These are phyloP conservation scores for Aspiorhynchus laticeps DNA, from an alignment of 2,113 vertebrate species.

Conservation along the genomic window DNA sequence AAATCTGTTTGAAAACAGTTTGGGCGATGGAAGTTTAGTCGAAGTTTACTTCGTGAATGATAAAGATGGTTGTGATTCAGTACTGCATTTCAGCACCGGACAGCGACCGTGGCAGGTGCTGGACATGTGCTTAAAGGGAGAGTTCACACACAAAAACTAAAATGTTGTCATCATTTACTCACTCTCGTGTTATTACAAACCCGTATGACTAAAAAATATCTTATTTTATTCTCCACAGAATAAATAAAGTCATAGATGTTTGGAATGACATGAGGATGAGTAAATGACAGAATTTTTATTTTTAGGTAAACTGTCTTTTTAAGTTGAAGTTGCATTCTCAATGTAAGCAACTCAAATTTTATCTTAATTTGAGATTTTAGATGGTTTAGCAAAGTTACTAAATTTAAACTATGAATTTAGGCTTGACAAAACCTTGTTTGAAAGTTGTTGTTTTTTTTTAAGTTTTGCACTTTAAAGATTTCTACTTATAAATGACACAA, in stretches of 20 bases:
- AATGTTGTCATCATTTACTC: neutral
- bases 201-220: neutral
- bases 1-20: slow-evolving; percentile 1
- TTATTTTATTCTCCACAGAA: neutral
- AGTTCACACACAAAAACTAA: neutral
- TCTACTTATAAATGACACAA: neutral
- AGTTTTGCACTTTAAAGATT: neutral
- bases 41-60: neutral
- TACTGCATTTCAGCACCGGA: neutral
- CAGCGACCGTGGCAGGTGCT: neutral
- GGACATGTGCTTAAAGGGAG: neutral
- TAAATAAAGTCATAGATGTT: neutral
- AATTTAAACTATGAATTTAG: neutral
- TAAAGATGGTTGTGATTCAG: neutral
- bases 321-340: neutral
- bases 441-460: neutral
- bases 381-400: neutral
- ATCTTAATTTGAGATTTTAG: neutral
- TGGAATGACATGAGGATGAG: neutral
- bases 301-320: neutral
- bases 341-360: neutral
- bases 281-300: neutral
- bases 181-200: neutral
- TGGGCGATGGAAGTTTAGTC: neutral
- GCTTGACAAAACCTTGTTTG: neutral